A percentile compares a stretch with the other conserved stretches of the same genome.
Evolutionary conservation across 2,888 invertebrate genomes (phyloP).

Genomic region (Euclidia mi): DNA sequence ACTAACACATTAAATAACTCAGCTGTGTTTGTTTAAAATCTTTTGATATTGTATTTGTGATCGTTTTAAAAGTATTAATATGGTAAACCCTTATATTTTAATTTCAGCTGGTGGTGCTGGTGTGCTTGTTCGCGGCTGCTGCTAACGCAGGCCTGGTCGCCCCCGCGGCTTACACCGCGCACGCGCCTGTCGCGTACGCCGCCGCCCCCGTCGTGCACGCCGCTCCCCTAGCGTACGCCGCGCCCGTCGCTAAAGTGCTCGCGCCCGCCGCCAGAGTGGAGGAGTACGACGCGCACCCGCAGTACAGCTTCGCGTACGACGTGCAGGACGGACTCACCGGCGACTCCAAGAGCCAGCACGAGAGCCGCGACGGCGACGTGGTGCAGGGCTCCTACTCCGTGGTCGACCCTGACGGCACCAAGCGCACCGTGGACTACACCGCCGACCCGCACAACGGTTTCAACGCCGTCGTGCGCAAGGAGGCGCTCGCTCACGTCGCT

Average conservation of each 20-base stretch:
- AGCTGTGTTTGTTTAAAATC: too few relatives aligned
- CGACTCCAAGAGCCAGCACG: constrained; percentile 85
- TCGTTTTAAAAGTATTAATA: too few relatives aligned
- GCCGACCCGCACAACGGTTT: constrained; percentile 85
- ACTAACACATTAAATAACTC: too few relatives aligned
- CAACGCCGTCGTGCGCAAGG: constrained; percentile 85
- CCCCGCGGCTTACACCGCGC: constrained; percentile 65
- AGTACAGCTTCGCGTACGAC: constrained; percentile 83
- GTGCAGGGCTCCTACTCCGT: constrained; percentile 87
- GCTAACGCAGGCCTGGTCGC: constrained; percentile 74
- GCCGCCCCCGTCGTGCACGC: constrained; percentile 47
- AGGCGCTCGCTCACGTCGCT: constrained; percentile 73
- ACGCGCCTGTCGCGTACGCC: constrained; percentile 64
- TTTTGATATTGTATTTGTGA: too few relatives aligned
- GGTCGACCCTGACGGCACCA: constrained; percentile 84
- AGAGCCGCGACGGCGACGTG: constrained; percentile 82
- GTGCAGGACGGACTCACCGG: constrained; percentile 78
- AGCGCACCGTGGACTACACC: constrained; percentile 86
- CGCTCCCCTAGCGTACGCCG: constrained; percentile 61
- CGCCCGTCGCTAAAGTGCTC: constrained; percentile 62
- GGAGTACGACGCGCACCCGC: constrained; percentile 69
- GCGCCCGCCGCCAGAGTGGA: constrained; percentile 62
- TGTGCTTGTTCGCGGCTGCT: constrained; percentile 73
- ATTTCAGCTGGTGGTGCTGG: constrained; percentile 74
- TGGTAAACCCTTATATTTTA: constrained; percentile 1